Evolutionary conservation across 2,888 invertebrate genomes (phyloP), one percentile per base, ranked within the genome.

Genomic region (Mesorhabditis spiculigera): DNA sequence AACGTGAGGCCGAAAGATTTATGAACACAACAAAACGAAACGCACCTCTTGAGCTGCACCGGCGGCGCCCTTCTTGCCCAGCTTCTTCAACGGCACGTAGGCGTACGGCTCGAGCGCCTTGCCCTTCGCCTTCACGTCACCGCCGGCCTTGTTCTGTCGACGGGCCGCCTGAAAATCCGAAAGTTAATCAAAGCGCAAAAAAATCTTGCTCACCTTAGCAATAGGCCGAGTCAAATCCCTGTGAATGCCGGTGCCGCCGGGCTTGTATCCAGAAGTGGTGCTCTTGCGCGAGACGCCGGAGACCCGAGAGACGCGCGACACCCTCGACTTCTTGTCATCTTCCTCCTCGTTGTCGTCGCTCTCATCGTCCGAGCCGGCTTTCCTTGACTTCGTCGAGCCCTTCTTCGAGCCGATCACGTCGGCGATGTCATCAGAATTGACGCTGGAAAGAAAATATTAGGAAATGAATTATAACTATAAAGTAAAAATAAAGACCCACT

Each of bases 41-140:
- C 28, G 28, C 28, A 28, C 28, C 28, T 28, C 28, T 28, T 28
- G 28, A 28, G 28, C 28, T 3, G 28, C 28, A 28, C 28, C 28
- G 28, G 28, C 28, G 28, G 28, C 28, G 28, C 28, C 28, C 28
- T 50, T 50, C 58, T 50, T 50, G 10, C n/a, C n/a, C n/a, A 50
- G 58, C 58, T 78, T 72, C 50, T 75, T 68, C 10, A 82, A 70
- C 4, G 82, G 80, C 28, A 82, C 76, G 69, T 82, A 82, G 41
- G 82, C 78, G 68, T 77, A 82, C 10, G 82, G 82, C 67, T 79
- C 78, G 61, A 81, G 67, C 65, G 73, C 75, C 70, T 78, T 75
- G 13, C 73, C 74, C 62, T 68, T 68, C 72, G 72, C 73, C 67
- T 72, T 62, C 62, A 50, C 71, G 68, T 75, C 69, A 63, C 69